Evolutionary conservation across 2,888 invertebrate genomes (phyloP).

Genomic region (Elysia crispata): DNA sequence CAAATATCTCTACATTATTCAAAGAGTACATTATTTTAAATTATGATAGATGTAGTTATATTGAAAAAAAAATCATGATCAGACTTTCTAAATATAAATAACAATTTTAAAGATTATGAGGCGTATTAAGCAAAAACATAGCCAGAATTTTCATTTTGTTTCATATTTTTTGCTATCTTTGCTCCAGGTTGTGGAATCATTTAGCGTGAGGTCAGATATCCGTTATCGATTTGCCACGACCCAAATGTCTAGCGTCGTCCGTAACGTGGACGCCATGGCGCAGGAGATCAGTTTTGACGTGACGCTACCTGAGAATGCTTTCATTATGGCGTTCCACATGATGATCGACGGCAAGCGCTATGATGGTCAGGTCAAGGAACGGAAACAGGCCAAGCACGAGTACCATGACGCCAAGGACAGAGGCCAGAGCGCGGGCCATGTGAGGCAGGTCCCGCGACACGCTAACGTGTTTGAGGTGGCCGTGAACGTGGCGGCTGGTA

Average conservation of each 20-base stretch:
- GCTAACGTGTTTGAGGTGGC: constrained; percentile 76
- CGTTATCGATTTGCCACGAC: constrained; percentile 53
- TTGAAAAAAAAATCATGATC: too few relatives aligned
- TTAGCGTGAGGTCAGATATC: constrained; percentile 43
- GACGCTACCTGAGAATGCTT: constrained; percentile 72
- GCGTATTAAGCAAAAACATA: too few relatives aligned
- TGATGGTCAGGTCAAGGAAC: constrained; percentile 42
- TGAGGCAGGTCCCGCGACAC: constrained; percentile 56
- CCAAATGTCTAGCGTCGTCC: constrained; percentile 46
- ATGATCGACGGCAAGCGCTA: constrained; percentile 44
- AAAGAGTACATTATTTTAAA: too few relatives aligned
- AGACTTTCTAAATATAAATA: too few relatives aligned
- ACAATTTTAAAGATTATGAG: too few relatives aligned
- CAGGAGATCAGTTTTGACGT: constrained; percentile 80
- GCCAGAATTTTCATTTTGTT: too few relatives aligned
- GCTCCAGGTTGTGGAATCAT: constrained; percentile 41
- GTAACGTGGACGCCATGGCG: constrained; percentile 77
- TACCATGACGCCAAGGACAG: constrained; percentile 32
- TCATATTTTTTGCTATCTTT: too few relatives aligned
- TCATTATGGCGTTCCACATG: constrained; percentile 63
- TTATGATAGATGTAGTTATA: too few relatives aligned
- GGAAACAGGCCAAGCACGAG: constrained; percentile 22
- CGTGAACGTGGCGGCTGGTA: constrained; percentile 83
- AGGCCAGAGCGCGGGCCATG: constrained; percentile 40
- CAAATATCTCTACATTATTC: too few relatives aligned